Percentiles rank a stretch among this genome's conserved stretches.
Evolutionary conservation across 64 coral and sea anemone genomes (phyloP).

Genomic region (Montipora sp.): DNA sequence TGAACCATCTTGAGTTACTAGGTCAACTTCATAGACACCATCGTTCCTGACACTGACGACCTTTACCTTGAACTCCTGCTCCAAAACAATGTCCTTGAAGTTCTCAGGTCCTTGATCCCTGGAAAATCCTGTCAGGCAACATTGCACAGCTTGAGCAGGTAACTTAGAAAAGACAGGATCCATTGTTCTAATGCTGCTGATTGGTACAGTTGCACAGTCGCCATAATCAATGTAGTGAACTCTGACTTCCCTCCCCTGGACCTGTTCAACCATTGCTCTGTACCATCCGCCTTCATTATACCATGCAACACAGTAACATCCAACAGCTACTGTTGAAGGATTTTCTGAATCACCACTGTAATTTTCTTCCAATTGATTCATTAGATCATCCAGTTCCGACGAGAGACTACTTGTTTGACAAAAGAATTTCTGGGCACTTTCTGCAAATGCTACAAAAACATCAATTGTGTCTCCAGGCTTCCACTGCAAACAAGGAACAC

Average conservation of each 20-base stretch:
- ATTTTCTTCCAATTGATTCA: conserved; percentile 71
- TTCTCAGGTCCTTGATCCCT: background rate
- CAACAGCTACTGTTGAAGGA: conserved; percentile 20
- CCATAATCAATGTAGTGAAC: conserved; percentile 94
- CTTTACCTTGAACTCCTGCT: conserved; percentile 54
- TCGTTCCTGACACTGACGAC: background rate
- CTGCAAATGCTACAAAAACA: conserved; percentile 51
- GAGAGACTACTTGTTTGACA: conserved; percentile 61
- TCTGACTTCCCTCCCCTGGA: conserved; percentile 38
- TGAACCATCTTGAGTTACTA: conserved; percentile 34
- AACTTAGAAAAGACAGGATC: conserved; percentile 21
- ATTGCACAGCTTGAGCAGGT: conserved; percentile 53
- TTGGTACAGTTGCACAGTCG: conserved; percentile 65
- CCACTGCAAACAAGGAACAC: background rate
- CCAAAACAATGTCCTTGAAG: conserved; percentile 56
- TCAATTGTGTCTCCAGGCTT: conserved; percentile 54
- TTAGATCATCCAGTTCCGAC: conserved; percentile 67
- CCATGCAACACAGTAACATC: conserved; percentile 63
- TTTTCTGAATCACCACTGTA: conserved; percentile 48
- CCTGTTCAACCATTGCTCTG: conserved; percentile 71
- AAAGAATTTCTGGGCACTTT: conserved; percentile 72
- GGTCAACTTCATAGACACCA: conserved; percentile 34
- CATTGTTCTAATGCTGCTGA: conserved; percentile 64
- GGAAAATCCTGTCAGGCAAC: conserved; percentile 15
- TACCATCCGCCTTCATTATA: conserved; percentile 91